Percentiles rank a stretch among this genome's conserved stretches.
Evolutionary conservation across 2,113 vertebrate species (phyloP).

Genomic region (Pomatorhinus ruficollis): DNA sequence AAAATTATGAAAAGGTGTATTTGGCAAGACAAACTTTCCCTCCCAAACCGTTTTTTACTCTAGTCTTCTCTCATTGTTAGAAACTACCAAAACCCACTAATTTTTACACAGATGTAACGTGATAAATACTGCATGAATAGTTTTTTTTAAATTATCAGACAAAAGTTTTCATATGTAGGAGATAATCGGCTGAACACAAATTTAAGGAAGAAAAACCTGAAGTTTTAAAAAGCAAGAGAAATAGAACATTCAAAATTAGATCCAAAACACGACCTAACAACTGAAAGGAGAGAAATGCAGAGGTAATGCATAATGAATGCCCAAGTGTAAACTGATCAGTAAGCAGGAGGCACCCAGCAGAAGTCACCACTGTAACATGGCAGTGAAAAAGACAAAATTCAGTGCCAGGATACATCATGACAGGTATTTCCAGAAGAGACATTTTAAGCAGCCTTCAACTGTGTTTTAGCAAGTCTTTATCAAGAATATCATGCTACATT

Average conservation of each 20-base stretch:
- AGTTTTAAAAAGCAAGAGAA: not conserved
- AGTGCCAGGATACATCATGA: not conserved
- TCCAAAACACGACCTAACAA: not conserved
- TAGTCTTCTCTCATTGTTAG: not conserved
- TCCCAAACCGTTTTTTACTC: not conserved
- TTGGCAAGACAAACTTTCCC: not conserved
- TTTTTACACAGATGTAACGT: not conserved
- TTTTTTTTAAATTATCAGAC: not conserved
- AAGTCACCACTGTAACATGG: not conserved
- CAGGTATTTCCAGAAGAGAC: not conserved
- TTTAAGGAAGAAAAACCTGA: not conserved
- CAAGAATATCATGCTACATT: not conserved
- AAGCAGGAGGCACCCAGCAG: not conserved
- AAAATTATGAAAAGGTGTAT: not conserved
- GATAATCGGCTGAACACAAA: not conserved
- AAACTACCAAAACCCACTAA: not conserved
- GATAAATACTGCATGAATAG: not conserved
- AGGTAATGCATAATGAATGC: not conserved
- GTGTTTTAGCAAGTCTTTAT: not conserved
- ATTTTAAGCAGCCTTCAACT: not conserved
- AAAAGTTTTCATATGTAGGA: not conserved
- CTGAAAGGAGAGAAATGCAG: not conserved
- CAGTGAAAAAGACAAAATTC: not conserved
- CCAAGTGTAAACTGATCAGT: not conserved
- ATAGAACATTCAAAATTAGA: not conserved